Base-by-base conservation (phyloP, 2,888 invertebrate genomes). In the Drosophila lacicola region DNA sequence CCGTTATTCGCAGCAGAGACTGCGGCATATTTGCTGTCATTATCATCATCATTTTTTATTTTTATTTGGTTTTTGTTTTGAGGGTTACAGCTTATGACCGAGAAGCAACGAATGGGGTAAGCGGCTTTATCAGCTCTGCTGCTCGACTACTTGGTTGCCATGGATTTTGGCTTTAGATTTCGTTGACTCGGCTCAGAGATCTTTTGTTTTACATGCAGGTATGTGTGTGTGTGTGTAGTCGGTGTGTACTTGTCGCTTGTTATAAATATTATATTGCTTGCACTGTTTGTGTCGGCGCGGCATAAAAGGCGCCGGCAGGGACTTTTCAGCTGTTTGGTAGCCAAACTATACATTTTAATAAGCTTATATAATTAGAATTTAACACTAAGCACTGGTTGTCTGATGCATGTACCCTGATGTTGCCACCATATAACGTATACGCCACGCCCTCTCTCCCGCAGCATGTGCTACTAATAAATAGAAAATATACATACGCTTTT, bases 171-270 rank as follows among this genome's bases (percentile, higher is more conserved):
- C 72, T 86, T 87, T 74, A 65, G 73, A 84, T 84, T 84, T 68
- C 76, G 77, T 85, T 87, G 89, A 76, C 77, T 89, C 80, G 83
- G 44, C 85, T 74, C 60, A 73, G 61, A 67, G 80, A 33, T 56
- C 53, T 77, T 80, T 78, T 86, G 83, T 85, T 71, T 70, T 57
- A 66, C 49, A 66, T 66, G 66, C 46, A 60, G 53, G 63, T 70
- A 53, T 46, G 29, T 34, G 10, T 29, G 29, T 46, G 29, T 34
- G 10, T 29, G 29, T 8, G 21, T 41, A 44, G 33, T 13, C 25
- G 46, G 37, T 60, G 47, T 62, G 47, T 61, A 11, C 34, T 19
- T 42, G 55, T 46, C 66, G 71, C 69, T 70, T 66, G 56, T 66
- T 69, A 76, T 85, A 84, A 82, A 85, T 82, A 85, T 78, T 70